A percentile compares a stretch with the other conserved stretches of the same genome.
Evolutionary conservation across 2,888 invertebrate species (phyloP).

Genomic region (Agrilus mali): DNA sequence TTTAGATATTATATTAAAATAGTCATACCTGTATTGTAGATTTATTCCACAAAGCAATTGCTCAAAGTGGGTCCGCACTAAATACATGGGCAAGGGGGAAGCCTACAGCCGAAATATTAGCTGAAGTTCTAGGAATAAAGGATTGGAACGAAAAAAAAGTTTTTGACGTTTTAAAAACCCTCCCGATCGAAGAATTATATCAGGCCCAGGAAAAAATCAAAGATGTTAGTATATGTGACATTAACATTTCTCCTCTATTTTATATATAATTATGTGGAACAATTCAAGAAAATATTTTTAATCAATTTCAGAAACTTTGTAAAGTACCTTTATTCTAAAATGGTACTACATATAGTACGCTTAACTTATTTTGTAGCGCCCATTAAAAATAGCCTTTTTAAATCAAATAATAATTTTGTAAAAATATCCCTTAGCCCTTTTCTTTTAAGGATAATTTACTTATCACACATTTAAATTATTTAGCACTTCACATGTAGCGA

Average conservation of each 20-base stretch:
- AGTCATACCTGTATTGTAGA: too few species aligned
- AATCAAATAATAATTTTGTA: too few species aligned
- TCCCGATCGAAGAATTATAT: constrained; percentile 1
- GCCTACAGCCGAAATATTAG: constrained; percentile 5
- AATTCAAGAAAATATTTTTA: too few species aligned
- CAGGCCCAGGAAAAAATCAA: constrained; percentile 1
- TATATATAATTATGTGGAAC: too few species aligned
- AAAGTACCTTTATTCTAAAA: too few species aligned
- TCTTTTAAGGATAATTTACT: not conserved
- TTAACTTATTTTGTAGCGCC: too few species aligned
- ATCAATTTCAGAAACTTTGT: too few species aligned
- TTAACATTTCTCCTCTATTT: too few species aligned
- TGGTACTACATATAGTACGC: too few species aligned
- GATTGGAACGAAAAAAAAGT: constrained; percentile 3
- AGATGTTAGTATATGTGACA: constrained; percentile 1
- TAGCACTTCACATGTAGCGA: not conserved
- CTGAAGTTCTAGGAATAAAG: constrained; percentile 2
- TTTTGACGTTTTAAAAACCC: constrained; percentile 3
- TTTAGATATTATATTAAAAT: too few species aligned
- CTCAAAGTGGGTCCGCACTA: constrained; percentile 21
- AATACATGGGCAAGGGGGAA: constrained; percentile 15
- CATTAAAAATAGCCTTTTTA: too few species aligned
- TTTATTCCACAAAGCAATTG: constrained; percentile 21
- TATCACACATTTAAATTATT: not conserved
- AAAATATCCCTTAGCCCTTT: too few species aligned